A percentile compares a stretch with the other conserved stretches of the same genome.
Evolutionary conservation across 2,888 invertebrate species (phyloP).

Genomic region (Theretra japonica): DNA sequence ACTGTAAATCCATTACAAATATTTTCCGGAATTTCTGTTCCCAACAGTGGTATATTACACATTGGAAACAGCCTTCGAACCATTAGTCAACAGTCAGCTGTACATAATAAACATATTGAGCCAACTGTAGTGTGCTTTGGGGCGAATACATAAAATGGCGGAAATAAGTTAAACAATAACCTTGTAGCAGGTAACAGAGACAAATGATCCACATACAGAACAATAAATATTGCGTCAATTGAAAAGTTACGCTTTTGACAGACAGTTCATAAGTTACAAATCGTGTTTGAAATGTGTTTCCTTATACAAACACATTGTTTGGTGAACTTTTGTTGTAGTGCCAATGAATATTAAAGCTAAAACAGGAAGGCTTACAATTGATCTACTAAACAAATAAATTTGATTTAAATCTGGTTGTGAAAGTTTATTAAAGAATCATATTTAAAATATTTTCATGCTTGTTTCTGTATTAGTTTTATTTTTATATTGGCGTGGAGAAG

Average conservation of each 20-base stretch:
- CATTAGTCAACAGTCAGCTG: no score
- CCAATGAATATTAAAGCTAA: background rate
- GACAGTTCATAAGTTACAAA: constrained; percentile 47
- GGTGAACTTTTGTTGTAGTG: constrained; percentile 4
- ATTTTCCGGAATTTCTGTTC: no score
- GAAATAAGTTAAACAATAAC: constrained; percentile 54
- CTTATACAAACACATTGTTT: constrained; percentile 39
- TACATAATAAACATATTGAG: no score
- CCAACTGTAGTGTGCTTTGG: background rate
- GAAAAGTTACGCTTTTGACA: constrained; percentile 50
- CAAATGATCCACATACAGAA: constrained; percentile 55
- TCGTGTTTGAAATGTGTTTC: constrained; percentile 45
- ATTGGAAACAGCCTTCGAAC: no score
- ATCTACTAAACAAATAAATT: no score
- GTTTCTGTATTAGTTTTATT: no score
- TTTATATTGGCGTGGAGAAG: no score
- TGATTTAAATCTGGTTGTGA: no score
- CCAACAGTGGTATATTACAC: no score
- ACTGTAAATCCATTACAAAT: no score
- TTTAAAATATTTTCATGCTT: no score
- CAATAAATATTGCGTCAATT: constrained; percentile 48
- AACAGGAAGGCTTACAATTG: background rate
- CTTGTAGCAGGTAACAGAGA: constrained; percentile 59
- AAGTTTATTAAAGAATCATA: no score
- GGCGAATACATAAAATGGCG: constrained; percentile 47